Base-by-base conservation (phyloP, 2,797 vertebrate species). In the Eremophila alpestris region DNA sequence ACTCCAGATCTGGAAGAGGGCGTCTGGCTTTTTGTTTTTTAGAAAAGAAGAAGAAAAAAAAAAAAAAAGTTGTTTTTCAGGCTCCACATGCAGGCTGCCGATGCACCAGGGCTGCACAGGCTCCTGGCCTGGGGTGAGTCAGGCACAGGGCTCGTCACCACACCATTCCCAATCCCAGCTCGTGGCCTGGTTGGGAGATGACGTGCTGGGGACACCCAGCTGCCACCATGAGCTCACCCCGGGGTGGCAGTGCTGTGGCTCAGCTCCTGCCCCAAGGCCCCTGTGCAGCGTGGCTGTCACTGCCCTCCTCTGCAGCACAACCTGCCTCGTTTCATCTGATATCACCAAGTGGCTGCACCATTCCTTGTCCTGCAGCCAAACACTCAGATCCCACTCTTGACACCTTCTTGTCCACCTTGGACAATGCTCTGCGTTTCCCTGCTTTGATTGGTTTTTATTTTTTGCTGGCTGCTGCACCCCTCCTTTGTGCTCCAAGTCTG, bases 401-500 rank as follows among this genome's bases (percentile, higher is more conserved):
- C 89, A 65, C 51, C 69, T 91, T 43, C 43, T 73, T 16, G 51
- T 56, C 51, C 58, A 49, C 83, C 59, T 59, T 38, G 68, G 83
- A 54, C 76, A 29, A 23, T 1, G 3, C 58, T 70, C 45, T 30
- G 81, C 8, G 0, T 55, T 95, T 92, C 92, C 79, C 63, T 71
- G 2, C 3, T 4, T 41, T 67, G 45, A 27, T 21, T 52, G 56
- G 41, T 19, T 5, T 15, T 36, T 13, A 8, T 74, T 19, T 48
- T 17, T n/a, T 56, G 43, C 67, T 71, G 70, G 68, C 92, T 90
- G 88, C 91, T 92, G 92, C 79, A 82, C 77, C 89, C 84, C 29
- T 91, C 65, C 91, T 95, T 82, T 95, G 91, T 54, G 60, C 92
- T 96, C 95, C 95, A 79, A 95, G 92, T 80, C 77, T 94, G 86